Conservation (phyloP, 2,797 vertebrate species). For the Saxicola maurus region DNA sequence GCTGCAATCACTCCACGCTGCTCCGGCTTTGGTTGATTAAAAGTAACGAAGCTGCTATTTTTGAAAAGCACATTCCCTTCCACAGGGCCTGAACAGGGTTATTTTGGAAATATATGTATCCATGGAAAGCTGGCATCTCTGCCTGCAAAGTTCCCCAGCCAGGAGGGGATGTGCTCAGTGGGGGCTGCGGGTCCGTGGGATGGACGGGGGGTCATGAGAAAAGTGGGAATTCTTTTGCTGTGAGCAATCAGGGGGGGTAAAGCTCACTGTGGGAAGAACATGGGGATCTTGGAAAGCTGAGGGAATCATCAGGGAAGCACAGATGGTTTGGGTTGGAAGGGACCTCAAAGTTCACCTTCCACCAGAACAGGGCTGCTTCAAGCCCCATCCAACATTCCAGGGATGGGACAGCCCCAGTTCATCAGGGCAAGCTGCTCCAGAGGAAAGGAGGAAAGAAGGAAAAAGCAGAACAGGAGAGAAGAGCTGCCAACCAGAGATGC, state of each 20-base stretch:
- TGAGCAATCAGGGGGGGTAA: rapidly evolving
- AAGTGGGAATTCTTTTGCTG: background rate
- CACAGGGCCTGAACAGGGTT: rapidly evolving
- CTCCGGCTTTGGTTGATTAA: background rate
- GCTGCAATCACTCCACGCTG: background rate
- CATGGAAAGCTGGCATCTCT: background rate
- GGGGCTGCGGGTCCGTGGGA: rapidly evolving
- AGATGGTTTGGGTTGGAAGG: background rate
- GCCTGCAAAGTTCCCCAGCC: background rate
- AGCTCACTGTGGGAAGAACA: background rate
- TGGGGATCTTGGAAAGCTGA: background rate
- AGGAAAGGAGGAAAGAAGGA: background rate
- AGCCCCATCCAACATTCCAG: background rate
- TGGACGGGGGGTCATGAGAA: rapidly evolving
- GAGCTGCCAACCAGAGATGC: background rate
- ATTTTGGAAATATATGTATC: background rate
- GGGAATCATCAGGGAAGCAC: background rate
- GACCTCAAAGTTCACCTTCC: background rate
- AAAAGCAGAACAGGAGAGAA: background rate
- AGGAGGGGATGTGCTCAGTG: rapidly evolving
- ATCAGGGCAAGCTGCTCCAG: background rate
- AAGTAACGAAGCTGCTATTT: slow-evolving; percentile 1
- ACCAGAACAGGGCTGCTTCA: background rate
- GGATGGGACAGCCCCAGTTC: background rate
- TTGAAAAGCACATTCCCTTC: background rate